Evolutionary conservation across 1,140 invertebrate genomes (phyloP).

Genomic region (Drosophila seguyi): DNA sequence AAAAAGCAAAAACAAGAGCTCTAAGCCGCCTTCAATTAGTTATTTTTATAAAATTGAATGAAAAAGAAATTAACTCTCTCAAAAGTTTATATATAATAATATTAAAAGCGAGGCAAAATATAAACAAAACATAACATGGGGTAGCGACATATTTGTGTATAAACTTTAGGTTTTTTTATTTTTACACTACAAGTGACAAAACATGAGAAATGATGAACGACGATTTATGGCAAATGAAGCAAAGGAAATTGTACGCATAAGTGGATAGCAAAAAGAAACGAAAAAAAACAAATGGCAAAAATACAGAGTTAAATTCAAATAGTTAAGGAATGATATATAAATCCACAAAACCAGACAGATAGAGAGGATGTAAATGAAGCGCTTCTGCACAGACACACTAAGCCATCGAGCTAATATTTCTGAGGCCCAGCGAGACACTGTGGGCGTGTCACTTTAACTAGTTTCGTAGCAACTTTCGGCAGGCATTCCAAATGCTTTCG

Average conservation of each 20-base stretch:
- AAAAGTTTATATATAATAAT: constrained; percentile 74
- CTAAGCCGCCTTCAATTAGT: constrained; percentile 82
- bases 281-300: constrained; percentile 22
- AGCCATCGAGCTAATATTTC: constrained; percentile 63
- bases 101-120: constrained; percentile 33
- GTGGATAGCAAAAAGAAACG: constrained; percentile 39
- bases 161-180: constrained; percentile 68
- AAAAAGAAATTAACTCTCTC: constrained; percentile 57
- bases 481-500: constrained; percentile 76
- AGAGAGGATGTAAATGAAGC: constrained; percentile 26
- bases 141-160: constrained; percentile 62
- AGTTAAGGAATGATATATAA: constrained; percentile 59
- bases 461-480: constrained; percentile 65
- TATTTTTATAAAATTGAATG: constrained; percentile 76
- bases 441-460: constrained; percentile 42
- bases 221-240: constrained; percentile 49
- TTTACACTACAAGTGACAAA: constrained; percentile 72
- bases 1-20: constrained; percentile 77
- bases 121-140: constrained; percentile 4
- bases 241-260: constrained; percentile 46
- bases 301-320: constrained; percentile 31
- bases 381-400: constrained; percentile 54
- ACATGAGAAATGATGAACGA: constrained; percentile 31
- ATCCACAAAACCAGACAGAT: constrained; percentile 2
- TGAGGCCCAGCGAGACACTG: constrained; percentile 63